Evolutionary conservation across 1,140 invertebrate genomes (phyloP), one percentile per base, ranked within the genome.

Genomic region (Geopemphigus sp.): DNA sequence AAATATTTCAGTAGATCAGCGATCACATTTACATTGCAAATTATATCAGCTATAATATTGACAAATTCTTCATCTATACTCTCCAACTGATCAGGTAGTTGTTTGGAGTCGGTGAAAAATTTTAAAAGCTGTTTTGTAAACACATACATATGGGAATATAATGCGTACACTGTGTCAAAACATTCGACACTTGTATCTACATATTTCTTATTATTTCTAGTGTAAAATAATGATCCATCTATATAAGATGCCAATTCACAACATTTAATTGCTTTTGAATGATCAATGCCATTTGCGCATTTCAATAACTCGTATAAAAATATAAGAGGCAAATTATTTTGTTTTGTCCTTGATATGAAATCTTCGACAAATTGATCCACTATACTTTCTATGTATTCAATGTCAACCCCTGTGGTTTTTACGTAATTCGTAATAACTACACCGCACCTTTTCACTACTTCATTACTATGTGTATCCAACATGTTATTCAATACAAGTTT

Each of bases 341-440:
- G 22, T 50, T 78, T 19, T 1, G 56, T 78, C 26, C 74, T 47
- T 3, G 22, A 19, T 50, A 50, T 45, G 12, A 78, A 47, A 47
- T 78, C 74, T 47, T 78, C 57, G 47, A 78, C 22, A 78, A 78
- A 78, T 19, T 78, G 74, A 61, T 78, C 74, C 15, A 78, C 74
- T 29, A 57, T 1, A 78, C 45, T 78, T 78, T 78, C 74, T 78
- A 78, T 57, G 50, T 78, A 39, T 78, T 78, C 74, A 63, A 78
- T 61, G 19, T 50, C 15, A 19, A 61, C 57, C n/a, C 10, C 57
- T 3, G 17, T 61, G 45, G 12, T 50, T 63, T 61, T 12, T 11
- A 78, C 24, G 5, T 78, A 78, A 26, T 78, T 50, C 50, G 57
- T 47, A 19, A 78, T n/a, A 63, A 63, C 57, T 14, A 26, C 63